These are phyloP conservation scores for Limonius californicus DNA, from an alignment of 1,140 invertebrate genomes.

Conservation along the genomic window DNA sequence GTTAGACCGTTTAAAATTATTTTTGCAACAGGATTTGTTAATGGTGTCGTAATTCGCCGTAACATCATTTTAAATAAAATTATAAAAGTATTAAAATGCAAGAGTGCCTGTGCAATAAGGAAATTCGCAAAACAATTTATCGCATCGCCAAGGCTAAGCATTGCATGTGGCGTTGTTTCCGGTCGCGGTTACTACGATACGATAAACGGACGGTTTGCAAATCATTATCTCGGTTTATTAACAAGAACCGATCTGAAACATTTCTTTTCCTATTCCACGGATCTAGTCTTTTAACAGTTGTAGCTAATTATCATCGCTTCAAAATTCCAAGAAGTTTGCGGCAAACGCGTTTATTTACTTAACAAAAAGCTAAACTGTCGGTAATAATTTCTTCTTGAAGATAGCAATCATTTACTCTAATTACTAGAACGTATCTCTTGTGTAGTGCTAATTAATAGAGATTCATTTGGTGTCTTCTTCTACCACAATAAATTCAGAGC, in stretches of 20 bases:
- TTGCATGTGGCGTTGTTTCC: slow-evolving; percentile 6
- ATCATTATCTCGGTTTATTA: slow-evolving; percentile 6
- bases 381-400: slow-evolving; percentile 14
- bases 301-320: slow-evolving; percentile 1
- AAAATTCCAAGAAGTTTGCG: slow-evolving; percentile 8
- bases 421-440: slow-evolving; percentile 9
- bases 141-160: background rate
- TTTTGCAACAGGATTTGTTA: too few species aligned
- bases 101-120: background rate
- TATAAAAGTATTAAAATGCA: background rate
- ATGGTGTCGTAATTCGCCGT: too few species aligned
- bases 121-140: background rate
- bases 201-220: slow-evolving; percentile 6
- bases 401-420: slow-evolving; percentile 14
- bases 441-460: slow-evolving; percentile 11
- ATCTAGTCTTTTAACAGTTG: background rate
- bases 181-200: background rate
- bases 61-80: too few species aligned
- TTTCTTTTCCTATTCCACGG: too few species aligned
- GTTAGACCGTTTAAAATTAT: too few species aligned
- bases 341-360: slow-evolving; percentile 3
- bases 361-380: slow-evolving; percentile 13
- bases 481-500: too few species aligned
- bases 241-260: background rate
- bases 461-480: slow-evolving; percentile 7